Percentiles rank a stretch among this genome's conserved stretches.
phyloP scores from a whole-genome alignment of 2,113 vertebrate species.

The Panthera uncia region DNA sequence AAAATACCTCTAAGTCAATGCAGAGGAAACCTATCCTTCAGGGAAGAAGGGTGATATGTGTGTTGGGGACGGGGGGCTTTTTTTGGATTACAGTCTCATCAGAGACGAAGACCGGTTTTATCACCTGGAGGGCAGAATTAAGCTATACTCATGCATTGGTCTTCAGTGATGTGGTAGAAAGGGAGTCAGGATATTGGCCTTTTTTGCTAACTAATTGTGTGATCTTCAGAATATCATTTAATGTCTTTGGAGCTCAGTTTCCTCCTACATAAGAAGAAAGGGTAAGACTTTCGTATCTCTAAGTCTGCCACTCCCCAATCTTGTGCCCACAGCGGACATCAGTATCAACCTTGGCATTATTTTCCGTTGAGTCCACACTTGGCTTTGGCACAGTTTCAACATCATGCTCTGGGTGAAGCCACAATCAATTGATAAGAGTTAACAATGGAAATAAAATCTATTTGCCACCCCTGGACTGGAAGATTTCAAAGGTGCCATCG shows the following conservation, averaged over 20 bases:
- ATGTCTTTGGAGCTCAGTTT: not conserved
- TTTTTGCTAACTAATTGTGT: not conserved
- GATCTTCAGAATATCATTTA: not conserved
- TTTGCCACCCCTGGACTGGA: not conserved
- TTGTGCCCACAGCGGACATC: not conserved
- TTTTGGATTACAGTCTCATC: not conserved
- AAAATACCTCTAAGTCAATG: not conserved
- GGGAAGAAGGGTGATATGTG: not conserved
- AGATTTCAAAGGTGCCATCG: constrained; percentile 5
- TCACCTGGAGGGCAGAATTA: not conserved
- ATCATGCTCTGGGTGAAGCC: not conserved
- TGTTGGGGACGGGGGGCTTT: not conserved
- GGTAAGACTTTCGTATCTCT: not conserved
- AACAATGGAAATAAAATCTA: not conserved
- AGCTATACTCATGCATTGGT: not conserved
- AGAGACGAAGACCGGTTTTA: not conserved
- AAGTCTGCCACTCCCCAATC: not conserved
- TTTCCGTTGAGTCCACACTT: not conserved
- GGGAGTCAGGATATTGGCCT: not conserved
- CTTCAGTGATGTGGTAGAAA: not conserved
- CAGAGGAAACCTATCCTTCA: not conserved
- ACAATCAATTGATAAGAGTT: not conserved
- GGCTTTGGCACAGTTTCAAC: not conserved
- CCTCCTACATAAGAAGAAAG: not conserved
- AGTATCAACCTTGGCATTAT: not conserved